Evolutionary conservation across 2,888 invertebrate genomes (phyloP).

Genomic region (Pachycephus smyrnensis): DNA sequence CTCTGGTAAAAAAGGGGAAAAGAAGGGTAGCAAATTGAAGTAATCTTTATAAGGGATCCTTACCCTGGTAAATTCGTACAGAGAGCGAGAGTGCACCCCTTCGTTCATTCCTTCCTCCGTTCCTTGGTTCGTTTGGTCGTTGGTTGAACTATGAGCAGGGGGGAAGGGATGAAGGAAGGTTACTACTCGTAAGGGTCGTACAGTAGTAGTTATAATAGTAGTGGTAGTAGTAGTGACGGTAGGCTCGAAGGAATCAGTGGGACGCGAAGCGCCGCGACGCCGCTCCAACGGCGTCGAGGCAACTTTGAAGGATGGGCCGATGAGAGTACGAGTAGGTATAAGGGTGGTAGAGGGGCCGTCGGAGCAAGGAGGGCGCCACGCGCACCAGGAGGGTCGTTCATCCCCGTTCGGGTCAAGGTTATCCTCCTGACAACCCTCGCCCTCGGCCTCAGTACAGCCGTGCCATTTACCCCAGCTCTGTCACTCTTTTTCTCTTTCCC

Average conservation of each 20-base stretch:
- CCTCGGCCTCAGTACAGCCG: constrained; percentile 26
- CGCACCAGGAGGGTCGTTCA: constrained; percentile 61
- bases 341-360: constrained; percentile 11
- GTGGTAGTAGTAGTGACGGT: neutral
- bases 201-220: neutral
- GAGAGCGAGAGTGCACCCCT: neutral
- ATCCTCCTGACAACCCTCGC: constrained; percentile 43
- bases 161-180: constrained; percentile 14
- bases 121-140: neutral
- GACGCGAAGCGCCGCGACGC: constrained; percentile 3
- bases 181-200: neutral
- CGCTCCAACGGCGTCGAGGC: constrained; percentile 9
- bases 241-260: neutral
- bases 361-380: constrained; percentile 49
- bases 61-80: neutral
- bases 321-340: constrained; percentile 18
- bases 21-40: neutral
- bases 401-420: constrained; percentile 65
- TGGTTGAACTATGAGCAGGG: constrained; percentile 14
- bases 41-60: neutral
- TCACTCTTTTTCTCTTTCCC: constrained; percentile 24
- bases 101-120: no score
- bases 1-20: neutral
- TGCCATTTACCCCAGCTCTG: constrained; percentile 37
- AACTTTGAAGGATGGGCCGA: neutral